Percentiles rank a stretch among this genome's conserved stretches.
Evolutionary conservation across 1,140 invertebrate genomes (phyloP).

Genomic region (Pygmarrhopalites habei): DNA sequence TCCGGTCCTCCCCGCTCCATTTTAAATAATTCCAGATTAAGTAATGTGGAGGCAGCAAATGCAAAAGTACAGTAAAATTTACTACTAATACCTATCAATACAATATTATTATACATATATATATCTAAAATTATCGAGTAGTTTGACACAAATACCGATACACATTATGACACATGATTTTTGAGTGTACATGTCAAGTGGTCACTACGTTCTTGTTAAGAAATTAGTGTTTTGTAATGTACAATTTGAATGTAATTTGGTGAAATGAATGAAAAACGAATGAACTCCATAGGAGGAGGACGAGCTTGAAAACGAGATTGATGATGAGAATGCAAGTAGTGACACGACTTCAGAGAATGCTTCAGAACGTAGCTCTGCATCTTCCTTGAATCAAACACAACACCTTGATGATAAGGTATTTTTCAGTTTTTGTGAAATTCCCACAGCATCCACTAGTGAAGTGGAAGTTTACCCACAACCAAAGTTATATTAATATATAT

Average conservation of each 20-base stretch:
- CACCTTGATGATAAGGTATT: constrained; percentile 37
- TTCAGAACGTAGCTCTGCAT: constrained; percentile 13
- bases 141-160: no score
- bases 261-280: no score
- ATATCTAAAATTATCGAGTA: no score
- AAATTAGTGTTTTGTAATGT: no score
- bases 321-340: constrained; percentile 29
- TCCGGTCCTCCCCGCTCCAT: no score
- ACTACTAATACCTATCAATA: no score
- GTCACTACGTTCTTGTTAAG: no score
- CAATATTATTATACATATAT: no score
- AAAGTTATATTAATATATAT: neutral
- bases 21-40: neutral
- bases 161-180: no score
- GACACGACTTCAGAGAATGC: constrained; percentile 16
- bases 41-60: neutral
- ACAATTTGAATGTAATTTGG: no score
- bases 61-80: neutral
- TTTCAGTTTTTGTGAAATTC: constrained; percentile 28
- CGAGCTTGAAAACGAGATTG: constrained; percentile 18
- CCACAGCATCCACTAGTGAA: constrained; percentile 30
- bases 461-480: constrained; percentile 9
- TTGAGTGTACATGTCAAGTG: no score
- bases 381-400: constrained; percentile 30
- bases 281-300: constrained; percentile 7